Conservation (phyloP, 2,113 vertebrate species). For the Rostratula benghalensis region DNA sequence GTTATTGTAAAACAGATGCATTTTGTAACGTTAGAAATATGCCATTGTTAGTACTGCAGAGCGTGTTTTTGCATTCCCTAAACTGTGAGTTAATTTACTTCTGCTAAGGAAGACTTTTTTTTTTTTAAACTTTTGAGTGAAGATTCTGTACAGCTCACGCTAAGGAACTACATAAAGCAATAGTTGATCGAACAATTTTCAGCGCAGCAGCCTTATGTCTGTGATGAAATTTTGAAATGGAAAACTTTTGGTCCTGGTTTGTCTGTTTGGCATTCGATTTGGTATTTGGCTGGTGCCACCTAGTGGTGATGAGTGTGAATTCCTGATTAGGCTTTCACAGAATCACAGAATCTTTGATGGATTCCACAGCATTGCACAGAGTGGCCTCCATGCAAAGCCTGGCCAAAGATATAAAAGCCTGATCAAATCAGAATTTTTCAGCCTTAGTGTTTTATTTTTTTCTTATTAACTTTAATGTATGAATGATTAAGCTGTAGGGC, state of each 20-base stretch:
- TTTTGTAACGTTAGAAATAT: background rate
- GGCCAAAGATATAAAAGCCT: background rate
- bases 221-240: background rate
- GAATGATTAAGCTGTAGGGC: background rate
- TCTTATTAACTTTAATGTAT: background rate
- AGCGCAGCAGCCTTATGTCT: background rate
- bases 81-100: background rate
- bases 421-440: background rate
- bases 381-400: background rate
- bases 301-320: constrained; percentile 36
- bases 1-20: background rate
- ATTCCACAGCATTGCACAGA: background rate
- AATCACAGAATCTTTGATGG: background rate
- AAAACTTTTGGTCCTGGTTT: background rate
- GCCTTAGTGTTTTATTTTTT: background rate
- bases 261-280: constrained; percentile 1
- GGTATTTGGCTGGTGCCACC: constrained; percentile 68
- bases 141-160: background rate
- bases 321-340: background rate
- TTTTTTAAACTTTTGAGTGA: background rate
- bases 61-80: background rate
- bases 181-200: background rate
- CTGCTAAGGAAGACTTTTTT: background rate
- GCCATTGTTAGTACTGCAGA: background rate
- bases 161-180: background rate